Conservation (phyloP, 2,113 vertebrate genomes). For the Carassius auratus region DNA sequence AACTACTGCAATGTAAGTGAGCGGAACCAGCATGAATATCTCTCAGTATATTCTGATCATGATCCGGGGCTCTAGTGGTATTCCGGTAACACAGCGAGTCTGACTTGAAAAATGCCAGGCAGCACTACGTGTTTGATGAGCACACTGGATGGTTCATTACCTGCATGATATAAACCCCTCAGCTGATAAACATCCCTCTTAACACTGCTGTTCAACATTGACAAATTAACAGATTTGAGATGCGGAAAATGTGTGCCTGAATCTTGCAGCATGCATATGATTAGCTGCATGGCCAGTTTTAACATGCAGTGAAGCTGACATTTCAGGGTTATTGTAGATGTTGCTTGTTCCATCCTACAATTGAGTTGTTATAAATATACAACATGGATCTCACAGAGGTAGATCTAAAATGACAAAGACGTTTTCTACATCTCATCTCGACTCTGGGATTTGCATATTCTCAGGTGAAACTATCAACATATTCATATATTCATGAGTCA, state of each 20-base stretch:
- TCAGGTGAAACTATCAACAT: background rate
- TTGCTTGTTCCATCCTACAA: conserved; percentile 16
- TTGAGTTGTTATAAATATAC: conserved; percentile 18
- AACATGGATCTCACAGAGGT: background rate
- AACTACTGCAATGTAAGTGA: conserved; percentile 1
- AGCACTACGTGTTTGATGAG: conserved; percentile 56
- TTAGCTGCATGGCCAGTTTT: conserved; percentile 54
- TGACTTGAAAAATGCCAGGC: conserved; percentile 53
- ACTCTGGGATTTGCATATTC: background rate
- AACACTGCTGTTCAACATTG: conserved; percentile 53
- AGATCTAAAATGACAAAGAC: conserved; percentile 20
- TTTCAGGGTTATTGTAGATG: conserved; percentile 39
- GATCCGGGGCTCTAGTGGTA: conserved; percentile 34
- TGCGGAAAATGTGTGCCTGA: conserved; percentile 27
- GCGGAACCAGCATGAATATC: background rate
- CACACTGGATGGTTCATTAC: conserved; percentile 62
- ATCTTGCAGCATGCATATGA: conserved; percentile 44
- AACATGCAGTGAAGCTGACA: conserved; percentile 50
- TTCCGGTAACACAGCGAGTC: conserved; percentile 37
- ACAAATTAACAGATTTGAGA: conserved; percentile 52
- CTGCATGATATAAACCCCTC: conserved; percentile 59
- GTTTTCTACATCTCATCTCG: background rate
- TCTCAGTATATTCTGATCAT: conserved; percentile 48
- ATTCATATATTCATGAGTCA: conserved; percentile 1
- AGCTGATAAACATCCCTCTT: conserved; percentile 55